A percentile compares a stretch with the other conserved stretches of the same genome.
Conservation (phyloP, 2,888 invertebrate genomes). For the Netelia virgata region DNA sequence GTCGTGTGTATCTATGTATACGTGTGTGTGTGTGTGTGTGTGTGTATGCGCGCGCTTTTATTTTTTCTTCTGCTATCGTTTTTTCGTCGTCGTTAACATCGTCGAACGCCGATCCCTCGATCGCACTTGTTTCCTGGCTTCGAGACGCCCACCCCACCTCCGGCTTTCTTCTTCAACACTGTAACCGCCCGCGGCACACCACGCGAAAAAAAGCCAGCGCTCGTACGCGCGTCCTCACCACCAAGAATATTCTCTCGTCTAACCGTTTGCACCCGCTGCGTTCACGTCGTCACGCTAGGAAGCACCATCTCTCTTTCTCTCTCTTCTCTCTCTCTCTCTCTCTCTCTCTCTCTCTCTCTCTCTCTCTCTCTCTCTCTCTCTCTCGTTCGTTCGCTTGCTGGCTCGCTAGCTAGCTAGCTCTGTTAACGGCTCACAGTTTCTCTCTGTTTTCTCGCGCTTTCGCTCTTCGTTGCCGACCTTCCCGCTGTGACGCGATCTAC, state of each 20-base stretch:
- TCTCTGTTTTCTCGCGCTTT: constrained; percentile 41
- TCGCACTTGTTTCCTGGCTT: constrained; percentile 2
- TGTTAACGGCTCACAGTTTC: neutral
- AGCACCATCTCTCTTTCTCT: constrained; percentile 40
- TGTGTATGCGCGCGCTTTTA: neutral
- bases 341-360: constrained; percentile 65
- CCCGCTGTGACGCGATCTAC: constrained; percentile 35
- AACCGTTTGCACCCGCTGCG: neutral
- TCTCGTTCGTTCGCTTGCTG: constrained; percentile 47
- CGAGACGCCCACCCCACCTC: neutral
- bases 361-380: constrained; percentile 23
- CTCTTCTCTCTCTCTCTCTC: constrained; percentile 9
- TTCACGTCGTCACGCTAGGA: constrained; percentile 15
- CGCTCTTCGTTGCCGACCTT: constrained; percentile 61
- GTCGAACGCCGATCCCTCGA: neutral
- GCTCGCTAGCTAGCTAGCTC: constrained; percentile 47
- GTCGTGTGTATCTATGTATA: neutral
- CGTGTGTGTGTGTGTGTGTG: neutral
- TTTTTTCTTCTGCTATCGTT: constrained; percentile 1
- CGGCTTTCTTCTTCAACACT: too few species aligned
- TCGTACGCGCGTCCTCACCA: neutral
- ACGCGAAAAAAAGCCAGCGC: too few species aligned
- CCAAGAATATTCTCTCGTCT: neutral
- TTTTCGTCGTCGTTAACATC: constrained; percentile 17
- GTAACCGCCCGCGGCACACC: too few species aligned